Evolutionary conservation across 2,888 invertebrate genomes (phyloP).

Genomic region (Heterodera filipjevi): DNA sequence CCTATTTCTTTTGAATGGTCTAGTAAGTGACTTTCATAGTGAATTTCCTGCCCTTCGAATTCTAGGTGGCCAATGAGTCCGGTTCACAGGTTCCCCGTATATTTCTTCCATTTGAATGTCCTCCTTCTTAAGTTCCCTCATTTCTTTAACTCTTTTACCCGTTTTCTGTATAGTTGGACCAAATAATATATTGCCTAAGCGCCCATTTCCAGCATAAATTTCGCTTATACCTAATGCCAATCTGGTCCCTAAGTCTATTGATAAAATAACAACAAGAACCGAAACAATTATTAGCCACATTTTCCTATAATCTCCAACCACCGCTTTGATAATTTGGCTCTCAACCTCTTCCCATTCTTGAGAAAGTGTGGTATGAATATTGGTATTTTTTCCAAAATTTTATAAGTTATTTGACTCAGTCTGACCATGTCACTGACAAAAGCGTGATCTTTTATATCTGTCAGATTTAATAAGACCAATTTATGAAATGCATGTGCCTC

Average conservation of each 20-base stretch:
- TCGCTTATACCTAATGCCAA: not conserved
- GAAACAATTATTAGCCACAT: not conserved
- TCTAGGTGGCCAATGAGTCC: too few relatives aligned
- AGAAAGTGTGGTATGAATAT: not conserved
- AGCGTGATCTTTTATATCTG: not conserved
- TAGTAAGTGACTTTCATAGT: too few relatives aligned
- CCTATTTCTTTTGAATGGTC: too few relatives aligned
- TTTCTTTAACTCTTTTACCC: not conserved
- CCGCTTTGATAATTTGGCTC: not conserved
- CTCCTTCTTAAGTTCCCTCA: not conserved
- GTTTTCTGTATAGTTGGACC: not conserved
- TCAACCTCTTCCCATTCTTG: not conserved
- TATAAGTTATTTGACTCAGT: not conserved
- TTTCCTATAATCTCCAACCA: not conserved
- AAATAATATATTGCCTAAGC: not conserved
- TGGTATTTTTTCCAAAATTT: not conserved
- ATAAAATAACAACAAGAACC: not conserved
- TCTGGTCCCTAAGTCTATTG: not conserved
- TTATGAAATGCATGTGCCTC: not conserved
- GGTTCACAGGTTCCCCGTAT: too few relatives aligned
- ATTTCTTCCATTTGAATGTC: not conserved
- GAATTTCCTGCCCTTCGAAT: too few relatives aligned
- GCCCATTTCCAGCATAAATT: not conserved
- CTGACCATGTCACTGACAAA: not conserved
- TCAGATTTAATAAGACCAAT: not conserved